Base-by-base conservation (phyloP, 2,797 vertebrate species). In the Columba guinea region DNA sequence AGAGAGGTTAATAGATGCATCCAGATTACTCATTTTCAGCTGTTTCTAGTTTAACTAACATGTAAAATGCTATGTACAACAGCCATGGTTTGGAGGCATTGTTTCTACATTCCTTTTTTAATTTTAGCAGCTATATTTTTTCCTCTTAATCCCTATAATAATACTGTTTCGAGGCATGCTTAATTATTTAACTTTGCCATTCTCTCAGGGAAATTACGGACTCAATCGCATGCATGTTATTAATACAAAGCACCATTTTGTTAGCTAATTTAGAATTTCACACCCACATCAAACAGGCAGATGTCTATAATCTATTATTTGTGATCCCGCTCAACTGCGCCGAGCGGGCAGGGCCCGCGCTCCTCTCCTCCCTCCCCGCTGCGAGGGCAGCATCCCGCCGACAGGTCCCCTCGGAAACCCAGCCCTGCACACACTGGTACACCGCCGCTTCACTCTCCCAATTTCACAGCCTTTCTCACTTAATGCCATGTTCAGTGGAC, bases 161-260 rank as follows among this genome's bases (percentile, higher is more conserved):
- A 94, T 89, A 79, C 84, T 95, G 84, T 94, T 95, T 92, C 52
- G 82, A 95, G 83, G 89, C 93, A 94, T 69, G 84, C 85, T 96
- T 96, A 95, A 96, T 96, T 96, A 96, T 96, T 96, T 94, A 95
- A 89, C 94, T 95, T 89, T 91, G 84, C 94, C 84, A 90, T 97
- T 96, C 95, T 96, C 94, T 87, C 95, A 75, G 92, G 80, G 84
- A 96, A 91, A 95, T 82, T 84, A 92, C 5, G 44, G 82, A 80
- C 79, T 90, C 76, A 94, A 95, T 88, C 85, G 89, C 87, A 93
- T 34, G 94, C 91, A 76, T 93, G 80, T 88, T 94, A 93, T 92
- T 96, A 95, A 96, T 88, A 95, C 91, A 96, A 96, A 95, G 87
- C 93, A 94, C 87, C 83, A 87, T 85, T 96, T 96, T 94, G 94